Evolutionary conservation across 2,888 invertebrate species (phyloP), one percentile per base, ranked within the genome.

Genomic region (Cerceris rybyensis): DNA sequence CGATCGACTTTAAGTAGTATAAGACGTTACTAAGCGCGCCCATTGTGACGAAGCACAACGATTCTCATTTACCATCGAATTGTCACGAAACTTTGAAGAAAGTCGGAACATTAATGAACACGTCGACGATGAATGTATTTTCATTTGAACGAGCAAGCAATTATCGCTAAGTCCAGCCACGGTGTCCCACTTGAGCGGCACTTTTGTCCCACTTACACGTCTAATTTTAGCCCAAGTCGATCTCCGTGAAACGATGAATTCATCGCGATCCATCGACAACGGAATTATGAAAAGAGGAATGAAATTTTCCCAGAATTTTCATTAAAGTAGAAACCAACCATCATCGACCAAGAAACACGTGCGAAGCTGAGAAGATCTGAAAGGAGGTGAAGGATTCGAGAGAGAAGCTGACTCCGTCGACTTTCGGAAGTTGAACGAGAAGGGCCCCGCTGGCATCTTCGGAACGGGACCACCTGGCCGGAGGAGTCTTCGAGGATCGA

Each of bases 401-500:
- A 54, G 65, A 54, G 71, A 54, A 66, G 46, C 49, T 59, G 61
- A 43, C 28, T 9, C 42, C 28, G 52, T 65, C 74, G 66, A 75
- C 83, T 85, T 76, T 81, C 74, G 64, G 72, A 76, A 69, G 61
- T 46, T 14, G 57, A 67, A 16, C 50, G 60, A 73, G 75, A 83
- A 80, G 77, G 73, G 69, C 67, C 49, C 49, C 39, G 54, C 54
- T 13, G 55, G 60, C 46, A 54, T 73, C 67, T 69, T 71, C 58
- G 54, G 79, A 83, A 79, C 74, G 76, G 75, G 74, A 85, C 78
- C 72, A 81, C 68, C 75, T 71, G 78, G 58, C 50, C 72, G 65
- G 70, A 76, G 42, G 39, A 64, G 61, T 64, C 66, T 70, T 75
- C 14, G 69, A 79, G 71, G 80, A 82, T 78, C 84, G 75, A 74